Percentiles rank a stretch among this genome's conserved stretches.
Conservation (phyloP, 2,113 vertebrate genomes). For the Ardeotis arabs region DNA sequence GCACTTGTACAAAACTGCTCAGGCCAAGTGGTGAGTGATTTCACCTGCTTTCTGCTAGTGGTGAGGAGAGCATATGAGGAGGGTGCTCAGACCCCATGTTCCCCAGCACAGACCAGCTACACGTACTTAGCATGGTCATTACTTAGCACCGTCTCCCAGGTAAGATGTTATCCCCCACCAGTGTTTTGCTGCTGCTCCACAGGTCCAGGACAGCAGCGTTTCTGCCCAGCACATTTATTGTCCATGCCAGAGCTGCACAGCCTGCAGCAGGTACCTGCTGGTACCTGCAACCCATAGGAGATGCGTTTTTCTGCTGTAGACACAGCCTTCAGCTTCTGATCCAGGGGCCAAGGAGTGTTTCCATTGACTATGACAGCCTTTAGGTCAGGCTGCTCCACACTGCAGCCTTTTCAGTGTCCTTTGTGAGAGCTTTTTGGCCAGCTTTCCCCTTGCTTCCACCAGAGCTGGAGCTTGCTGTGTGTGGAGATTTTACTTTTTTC, state of each 20-base stretch:
- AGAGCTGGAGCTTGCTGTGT: neutral
- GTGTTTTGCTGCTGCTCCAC: neutral
- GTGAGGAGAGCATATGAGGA: neutral
- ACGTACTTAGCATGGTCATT: neutral
- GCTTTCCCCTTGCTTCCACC: neutral
- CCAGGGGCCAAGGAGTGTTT: fast-evolving
- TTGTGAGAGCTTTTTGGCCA: constrained; percentile 31
- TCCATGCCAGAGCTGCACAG: neutral
- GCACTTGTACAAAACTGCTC: neutral
- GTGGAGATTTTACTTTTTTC: neutral
- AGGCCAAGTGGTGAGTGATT: neutral
- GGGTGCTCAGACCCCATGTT: neutral
- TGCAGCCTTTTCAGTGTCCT: neutral
- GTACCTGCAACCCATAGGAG: neutral
- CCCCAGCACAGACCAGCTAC: neutral
- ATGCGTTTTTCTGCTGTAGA: neutral
- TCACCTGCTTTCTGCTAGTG: neutral
- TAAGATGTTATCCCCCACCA: neutral
- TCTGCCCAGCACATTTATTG: neutral
- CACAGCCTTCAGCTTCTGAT: neutral
- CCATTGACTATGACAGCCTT: neutral
- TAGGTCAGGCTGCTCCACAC: neutral
- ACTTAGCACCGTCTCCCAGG: neutral
- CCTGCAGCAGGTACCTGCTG: neutral
- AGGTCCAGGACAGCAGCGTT: fast-evolving